These are phyloP conservation scores for Sarcophaga caerulescens DNA, from an alignment of 2,888 invertebrate species.

Conservation along the genomic window DNA sequence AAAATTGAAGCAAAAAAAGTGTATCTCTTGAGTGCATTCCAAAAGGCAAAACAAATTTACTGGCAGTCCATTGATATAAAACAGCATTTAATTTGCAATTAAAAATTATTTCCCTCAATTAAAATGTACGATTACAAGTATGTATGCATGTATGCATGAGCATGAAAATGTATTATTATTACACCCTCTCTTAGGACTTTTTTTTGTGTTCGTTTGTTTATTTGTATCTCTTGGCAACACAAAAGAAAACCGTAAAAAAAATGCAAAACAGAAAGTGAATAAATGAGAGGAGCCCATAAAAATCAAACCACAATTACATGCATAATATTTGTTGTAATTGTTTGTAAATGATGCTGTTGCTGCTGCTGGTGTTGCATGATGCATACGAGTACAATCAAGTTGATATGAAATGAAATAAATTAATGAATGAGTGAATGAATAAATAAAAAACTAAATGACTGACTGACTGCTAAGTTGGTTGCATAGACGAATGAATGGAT, in stretches of 20 bases:
- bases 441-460: slow-evolving; percentile 40
- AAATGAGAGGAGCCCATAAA: slow-evolving; percentile 35
- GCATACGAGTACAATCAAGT: slow-evolving; percentile 12
- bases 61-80: slow-evolving; percentile 51
- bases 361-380: neutral
- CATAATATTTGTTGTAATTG: slow-evolving; percentile 46
- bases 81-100: slow-evolving; percentile 68
- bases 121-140: slow-evolving; percentile 44
- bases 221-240: neutral
- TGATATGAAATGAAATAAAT: slow-evolving; percentile 24
- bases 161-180: slow-evolving; percentile 52
- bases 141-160: no score
- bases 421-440: slow-evolving; percentile 29
- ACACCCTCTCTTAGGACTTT: slow-evolving; percentile 45
- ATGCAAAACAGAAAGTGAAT: neutral
- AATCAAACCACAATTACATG: slow-evolving; percentile 68
- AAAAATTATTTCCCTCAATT: slow-evolving; percentile 69
- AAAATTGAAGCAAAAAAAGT: no score
- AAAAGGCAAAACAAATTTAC: no score
- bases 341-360: slow-evolving; percentile 54
- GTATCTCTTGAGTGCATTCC: no score
- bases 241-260: neutral
- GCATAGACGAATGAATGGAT: neutral
- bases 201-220: no score
- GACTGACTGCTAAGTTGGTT: neutral